These are phyloP conservation scores for Drosophila eohydei DNA, from an alignment of 2,888 invertebrate genomes.

Conservation along the genomic window DNA sequence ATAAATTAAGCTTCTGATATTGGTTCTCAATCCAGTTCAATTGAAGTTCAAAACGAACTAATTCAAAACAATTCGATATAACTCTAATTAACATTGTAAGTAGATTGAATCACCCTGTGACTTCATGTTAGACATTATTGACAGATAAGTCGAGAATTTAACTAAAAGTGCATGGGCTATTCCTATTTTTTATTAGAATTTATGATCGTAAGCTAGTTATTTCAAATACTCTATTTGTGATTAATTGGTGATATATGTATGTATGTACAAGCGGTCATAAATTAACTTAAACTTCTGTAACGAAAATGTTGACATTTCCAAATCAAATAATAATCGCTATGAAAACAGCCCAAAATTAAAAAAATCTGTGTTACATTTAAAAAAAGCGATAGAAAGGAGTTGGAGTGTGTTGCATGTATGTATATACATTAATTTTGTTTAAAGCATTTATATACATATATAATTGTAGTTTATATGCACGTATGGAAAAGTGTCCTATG, in stretches of 20 bases:
- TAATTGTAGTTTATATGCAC: conserved; percentile 33
- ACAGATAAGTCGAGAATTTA: conserved; percentile 66
- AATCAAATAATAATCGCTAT: conserved; percentile 24
- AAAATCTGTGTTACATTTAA: conserved; percentile 30
- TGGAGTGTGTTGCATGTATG: conserved; percentile 56
- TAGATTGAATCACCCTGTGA: conserved; percentile 44
- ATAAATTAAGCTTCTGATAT: too few species aligned
- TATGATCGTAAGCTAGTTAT: conserved; percentile 41
- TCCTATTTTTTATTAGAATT: conserved; percentile 61
- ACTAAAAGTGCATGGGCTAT: conserved; percentile 66
- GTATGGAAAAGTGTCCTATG: conserved; percentile 33
- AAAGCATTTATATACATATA: conserved; percentile 35
- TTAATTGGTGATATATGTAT: conserved; percentile 51
- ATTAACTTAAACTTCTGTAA: conserved; percentile 22
- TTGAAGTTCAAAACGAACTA: conserved; percentile 1
- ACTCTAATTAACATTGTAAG: conserved; percentile 11
- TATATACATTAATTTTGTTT: conserved; percentile 53
- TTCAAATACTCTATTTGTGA: conserved; percentile 51
- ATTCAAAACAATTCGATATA: neutral
- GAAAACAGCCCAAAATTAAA: conserved; percentile 34
- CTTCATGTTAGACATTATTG: conserved; percentile 62
- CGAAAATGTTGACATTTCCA: conserved; percentile 42
- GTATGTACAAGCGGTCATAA: conserved; percentile 26
- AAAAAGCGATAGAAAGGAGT: conserved; percentile 34
- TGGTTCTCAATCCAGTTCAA: too few species aligned